Evolutionary conservation across 2,113 vertebrate genomes (phyloP).

Genomic region (Ictalurus furcatus): DNA sequence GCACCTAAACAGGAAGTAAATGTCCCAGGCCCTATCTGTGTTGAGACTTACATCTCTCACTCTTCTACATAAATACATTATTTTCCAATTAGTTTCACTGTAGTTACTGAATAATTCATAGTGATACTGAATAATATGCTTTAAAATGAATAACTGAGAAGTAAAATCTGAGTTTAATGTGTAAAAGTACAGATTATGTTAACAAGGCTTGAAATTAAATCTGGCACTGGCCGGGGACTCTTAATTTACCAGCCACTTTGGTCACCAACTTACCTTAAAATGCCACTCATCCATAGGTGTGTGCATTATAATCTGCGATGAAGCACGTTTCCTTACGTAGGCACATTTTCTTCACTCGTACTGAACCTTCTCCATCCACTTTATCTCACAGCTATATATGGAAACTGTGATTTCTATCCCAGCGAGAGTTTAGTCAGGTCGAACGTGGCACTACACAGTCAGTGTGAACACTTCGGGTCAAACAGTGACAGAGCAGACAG

Average conservation of each 20-base stretch:
- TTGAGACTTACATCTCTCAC: neutral
- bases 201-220: neutral
- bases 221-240: neutral
- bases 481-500: neutral
- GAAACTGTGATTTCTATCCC: neutral
- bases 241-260: neutral
- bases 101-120: neutral
- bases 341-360: neutral
- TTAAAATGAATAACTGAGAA: neutral
- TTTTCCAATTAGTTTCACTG: neutral
- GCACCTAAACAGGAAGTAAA: neutral
- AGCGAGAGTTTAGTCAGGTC: neutral
- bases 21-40: neutral
- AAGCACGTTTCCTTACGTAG: neutral
- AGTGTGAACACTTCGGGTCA: neutral
- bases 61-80: neutral
- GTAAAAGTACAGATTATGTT: neutral
- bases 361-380: neutral
- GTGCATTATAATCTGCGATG: neutral
- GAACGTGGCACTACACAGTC: neutral
- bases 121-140: neutral
- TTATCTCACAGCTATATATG: neutral
- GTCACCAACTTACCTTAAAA: neutral
- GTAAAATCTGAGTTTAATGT: neutral
- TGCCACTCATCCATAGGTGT: neutral